A percentile compares a stretch with the other conserved stretches of the same genome.
Conservation (phyloP, 2,888 invertebrate genomes). For the Drosophila mayaguana region DNA sequence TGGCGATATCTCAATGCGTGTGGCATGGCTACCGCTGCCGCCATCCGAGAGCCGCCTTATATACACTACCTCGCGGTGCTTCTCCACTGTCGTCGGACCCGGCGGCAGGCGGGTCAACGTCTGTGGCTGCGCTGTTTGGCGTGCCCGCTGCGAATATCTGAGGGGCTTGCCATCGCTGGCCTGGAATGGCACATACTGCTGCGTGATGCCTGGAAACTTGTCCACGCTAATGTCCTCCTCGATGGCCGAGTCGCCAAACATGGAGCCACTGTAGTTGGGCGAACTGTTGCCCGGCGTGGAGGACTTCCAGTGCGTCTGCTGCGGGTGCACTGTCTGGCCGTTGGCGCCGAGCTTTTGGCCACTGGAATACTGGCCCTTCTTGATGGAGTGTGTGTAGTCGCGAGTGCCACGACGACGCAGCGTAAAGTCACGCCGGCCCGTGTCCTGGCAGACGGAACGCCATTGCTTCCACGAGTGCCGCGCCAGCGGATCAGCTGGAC, state of each 20-base stretch:
- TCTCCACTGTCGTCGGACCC: conserved; percentile 62
- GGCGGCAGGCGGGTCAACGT: conserved; percentile 35
- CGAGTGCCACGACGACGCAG: conserved; percentile 84
- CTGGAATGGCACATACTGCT: conserved; percentile 83
- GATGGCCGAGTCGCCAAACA: conserved; percentile 85
- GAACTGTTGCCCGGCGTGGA: conserved; percentile 85
- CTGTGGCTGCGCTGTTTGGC: conserved; percentile 65
- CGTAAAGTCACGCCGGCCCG: conserved; percentile 84
- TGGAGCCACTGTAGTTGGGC: conserved; percentile 85
- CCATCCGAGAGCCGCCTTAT: conserved; percentile 83
- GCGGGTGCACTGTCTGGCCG: conserved; percentile 52
- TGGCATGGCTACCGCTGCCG: conserved; percentile 80
- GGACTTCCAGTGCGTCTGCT: conserved; percentile 82
- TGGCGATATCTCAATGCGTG: conserved; percentile 85
- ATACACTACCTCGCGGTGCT: conserved; percentile 84
- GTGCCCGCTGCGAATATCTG: conserved; percentile 79
- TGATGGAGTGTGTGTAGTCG: conserved; percentile 85
- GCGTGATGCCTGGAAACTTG: conserved; percentile 84
- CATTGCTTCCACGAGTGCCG: conserved; percentile 85
- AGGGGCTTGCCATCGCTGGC: conserved; percentile 75
- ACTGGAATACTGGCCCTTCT: conserved; percentile 84
- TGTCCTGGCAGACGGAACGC: conserved; percentile 85
- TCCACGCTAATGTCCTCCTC: conserved; percentile 85
- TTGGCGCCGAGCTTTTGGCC: conserved; percentile 72
- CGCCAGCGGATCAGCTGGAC: conserved; percentile 85